These are phyloP conservation scores for Phymastichus coffea DNA, from an alignment of 1,140 invertebrate genomes.

Conservation along the genomic window DNA sequence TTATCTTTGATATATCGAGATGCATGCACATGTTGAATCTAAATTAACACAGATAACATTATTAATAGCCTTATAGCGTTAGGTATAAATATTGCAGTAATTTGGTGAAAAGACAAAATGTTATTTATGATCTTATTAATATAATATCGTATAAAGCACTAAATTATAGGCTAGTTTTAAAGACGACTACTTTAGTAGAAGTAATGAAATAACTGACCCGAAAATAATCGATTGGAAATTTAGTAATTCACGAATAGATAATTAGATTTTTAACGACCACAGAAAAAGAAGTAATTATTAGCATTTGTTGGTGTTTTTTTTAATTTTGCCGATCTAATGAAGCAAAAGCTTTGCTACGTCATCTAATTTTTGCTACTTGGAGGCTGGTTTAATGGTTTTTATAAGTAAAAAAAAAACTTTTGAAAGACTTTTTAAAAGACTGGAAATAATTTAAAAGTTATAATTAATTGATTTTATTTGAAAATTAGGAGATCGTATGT, in stretches of 20 bases:
- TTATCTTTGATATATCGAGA: slow-evolving; percentile 1
- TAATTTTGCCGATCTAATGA: no score
- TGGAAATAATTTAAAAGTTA: slow-evolving; percentile 8
- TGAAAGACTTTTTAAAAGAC: slow-evolving; percentile 26
- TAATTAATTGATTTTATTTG: slow-evolving; percentile 4
- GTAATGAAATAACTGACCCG: slow-evolving; percentile 8
- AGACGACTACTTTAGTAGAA: slow-evolving; percentile 17
- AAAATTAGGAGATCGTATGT: slow-evolving; percentile 7
- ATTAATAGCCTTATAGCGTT: slow-evolving; percentile 19
- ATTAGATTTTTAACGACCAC: slow-evolving; percentile 3
- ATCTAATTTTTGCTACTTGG: slow-evolving; percentile 5
- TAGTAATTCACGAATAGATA: slow-evolving; percentile 1
- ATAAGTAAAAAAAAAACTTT: slow-evolving; percentile 18
- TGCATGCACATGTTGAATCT: background rate
- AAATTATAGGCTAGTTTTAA: slow-evolving; percentile 19
- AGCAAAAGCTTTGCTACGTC: no score
- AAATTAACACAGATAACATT: slow-evolving; percentile 13
- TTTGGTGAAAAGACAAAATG: slow-evolving; percentile 19
- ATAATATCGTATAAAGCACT: slow-evolving; percentile 16
- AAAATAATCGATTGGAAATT: background rate
- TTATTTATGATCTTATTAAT: slow-evolving; percentile 28
- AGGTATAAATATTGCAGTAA: slow-evolving; percentile 18
- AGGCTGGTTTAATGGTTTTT: slow-evolving; percentile 1
- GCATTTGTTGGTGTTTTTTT: no score
- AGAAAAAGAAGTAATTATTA: background rate